These are phyloP conservation scores for Cheilosia soror DNA, from an alignment of 2,888 invertebrate species.

Conservation along the genomic window DNA sequence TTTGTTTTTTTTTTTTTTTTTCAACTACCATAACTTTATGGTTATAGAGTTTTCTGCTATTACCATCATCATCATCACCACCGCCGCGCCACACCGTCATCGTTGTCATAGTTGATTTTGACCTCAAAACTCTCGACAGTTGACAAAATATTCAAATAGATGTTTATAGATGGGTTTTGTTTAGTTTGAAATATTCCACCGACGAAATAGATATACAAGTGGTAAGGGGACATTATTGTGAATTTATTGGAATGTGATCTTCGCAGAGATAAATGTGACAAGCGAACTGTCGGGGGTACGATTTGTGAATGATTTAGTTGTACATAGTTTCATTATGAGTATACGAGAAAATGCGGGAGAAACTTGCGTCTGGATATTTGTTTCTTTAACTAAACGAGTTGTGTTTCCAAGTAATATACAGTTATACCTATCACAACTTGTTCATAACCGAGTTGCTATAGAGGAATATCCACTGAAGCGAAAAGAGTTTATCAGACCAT, in stretches of 20 bases:
- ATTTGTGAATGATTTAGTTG: constrained; percentile 14
- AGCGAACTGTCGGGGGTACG: constrained; percentile 1
- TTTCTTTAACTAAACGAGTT: background rate
- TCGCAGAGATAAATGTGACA: constrained; percentile 14
- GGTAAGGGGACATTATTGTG: constrained; percentile 2
- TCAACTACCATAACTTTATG: constrained; percentile 42
- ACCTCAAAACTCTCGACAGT: constrained; percentile 49
- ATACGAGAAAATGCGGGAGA: background rate
- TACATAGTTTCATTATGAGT: background rate
- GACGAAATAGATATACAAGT: background rate
- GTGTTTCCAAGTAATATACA: constrained; percentile 3
- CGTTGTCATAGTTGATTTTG: constrained; percentile 33
- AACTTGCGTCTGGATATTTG: constrained; percentile 5
- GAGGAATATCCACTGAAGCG: background rate
- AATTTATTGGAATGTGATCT: constrained; percentile 16
- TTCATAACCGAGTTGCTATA: background rate
- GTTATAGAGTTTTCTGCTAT: constrained; percentile 39
- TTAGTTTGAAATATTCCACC: constrained; percentile 16
- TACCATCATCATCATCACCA: constrained; percentile 21
- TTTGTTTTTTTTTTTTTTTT: constrained; percentile 13
- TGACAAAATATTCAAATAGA: constrained; percentile 60
- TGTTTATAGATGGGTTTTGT: constrained; percentile 21
- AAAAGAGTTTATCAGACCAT: constrained; percentile 1
- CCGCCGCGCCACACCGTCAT: background rate
- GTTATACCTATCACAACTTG: background rate